Evolutionary conservation across 2,113 vertebrate genomes (phyloP).

Genomic region (Etia nguti): DNA sequence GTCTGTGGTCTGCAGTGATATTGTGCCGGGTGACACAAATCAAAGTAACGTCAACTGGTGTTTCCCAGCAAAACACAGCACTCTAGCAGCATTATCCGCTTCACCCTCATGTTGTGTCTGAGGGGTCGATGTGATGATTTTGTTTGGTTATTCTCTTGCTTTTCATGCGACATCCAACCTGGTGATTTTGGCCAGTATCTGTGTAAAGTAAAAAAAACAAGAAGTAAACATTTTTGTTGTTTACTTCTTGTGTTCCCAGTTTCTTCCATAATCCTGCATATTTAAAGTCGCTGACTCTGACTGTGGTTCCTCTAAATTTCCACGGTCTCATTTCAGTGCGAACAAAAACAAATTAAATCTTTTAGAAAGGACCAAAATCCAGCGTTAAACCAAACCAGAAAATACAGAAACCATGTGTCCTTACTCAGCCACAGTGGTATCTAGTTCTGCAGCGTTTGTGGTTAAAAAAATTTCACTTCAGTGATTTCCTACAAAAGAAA

Average conservation of each 20-base stretch:
- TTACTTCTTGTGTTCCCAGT: background rate
- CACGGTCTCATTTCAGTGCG: background rate
- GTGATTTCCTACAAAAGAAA: background rate
- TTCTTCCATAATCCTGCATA: background rate
- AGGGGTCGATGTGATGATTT: background rate
- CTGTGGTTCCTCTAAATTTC: background rate
- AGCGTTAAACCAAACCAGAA: background rate
- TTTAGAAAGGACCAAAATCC: background rate
- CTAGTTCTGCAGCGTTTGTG: background rate
- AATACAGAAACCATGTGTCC: background rate
- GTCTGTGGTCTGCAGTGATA: background rate
- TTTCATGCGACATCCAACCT: background rate
- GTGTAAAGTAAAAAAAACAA: background rate
- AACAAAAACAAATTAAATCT: conserved; percentile 1
- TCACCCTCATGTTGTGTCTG: background rate
- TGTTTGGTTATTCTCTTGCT: background rate
- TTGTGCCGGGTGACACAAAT: background rate
- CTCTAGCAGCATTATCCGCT: background rate
- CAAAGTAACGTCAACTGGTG: background rate
- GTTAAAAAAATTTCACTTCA: background rate
- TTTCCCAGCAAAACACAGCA: background rate
- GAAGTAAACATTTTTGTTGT: background rate
- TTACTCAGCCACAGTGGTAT: background rate
- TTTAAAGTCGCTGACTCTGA: background rate
- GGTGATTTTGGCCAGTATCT: background rate